phyloP scores from a whole-genome alignment of 2,888 invertebrate genomes.

The Calephelis perditalis region DNA sequence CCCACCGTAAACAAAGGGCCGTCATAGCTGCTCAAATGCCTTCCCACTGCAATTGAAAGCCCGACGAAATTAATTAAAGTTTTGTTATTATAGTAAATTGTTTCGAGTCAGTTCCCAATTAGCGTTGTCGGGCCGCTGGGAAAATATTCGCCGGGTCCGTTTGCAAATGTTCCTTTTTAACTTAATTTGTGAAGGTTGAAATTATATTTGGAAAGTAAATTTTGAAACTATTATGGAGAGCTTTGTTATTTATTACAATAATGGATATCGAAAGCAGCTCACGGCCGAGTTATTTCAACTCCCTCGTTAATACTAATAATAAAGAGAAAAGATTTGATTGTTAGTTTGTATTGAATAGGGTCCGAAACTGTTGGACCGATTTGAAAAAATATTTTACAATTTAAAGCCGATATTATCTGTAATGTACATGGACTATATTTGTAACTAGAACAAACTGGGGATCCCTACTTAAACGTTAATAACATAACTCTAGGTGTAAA shows the following conservation, averaged over 20 bases:
- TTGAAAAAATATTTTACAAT: too few species aligned
- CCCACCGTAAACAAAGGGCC: background rate
- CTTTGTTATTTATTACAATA: constrained; percentile 1
- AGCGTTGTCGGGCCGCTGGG: constrained; percentile 21
- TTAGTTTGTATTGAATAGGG: too few species aligned
- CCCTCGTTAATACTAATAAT: too few species aligned
- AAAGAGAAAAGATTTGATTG: too few species aligned
- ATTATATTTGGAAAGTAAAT: constrained; percentile 12
- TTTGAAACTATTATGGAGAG: constrained; percentile 3
- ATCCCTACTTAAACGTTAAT: too few species aligned
- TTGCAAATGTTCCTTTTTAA: constrained; percentile 10
- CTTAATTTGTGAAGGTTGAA: constrained; percentile 10
- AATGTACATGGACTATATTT: too few species aligned
- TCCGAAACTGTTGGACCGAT: too few species aligned
- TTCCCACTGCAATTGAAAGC: constrained; percentile 14
- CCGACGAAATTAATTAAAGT: constrained; percentile 32
- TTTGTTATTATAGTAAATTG: constrained; percentile 31
- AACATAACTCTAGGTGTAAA: too few species aligned
- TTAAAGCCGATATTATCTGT: too few species aligned
- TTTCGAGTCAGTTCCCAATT: constrained; percentile 29
- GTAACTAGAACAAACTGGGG: too few species aligned
- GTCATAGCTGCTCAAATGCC: background rate
- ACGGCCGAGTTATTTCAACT: too few species aligned
- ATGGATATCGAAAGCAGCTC: too few species aligned
- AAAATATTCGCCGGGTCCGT: constrained; percentile 17